These are phyloP conservation scores for Lasioglossum baleicum DNA, from an alignment of 1,140 invertebrate species.

Conservation along the genomic window DNA sequence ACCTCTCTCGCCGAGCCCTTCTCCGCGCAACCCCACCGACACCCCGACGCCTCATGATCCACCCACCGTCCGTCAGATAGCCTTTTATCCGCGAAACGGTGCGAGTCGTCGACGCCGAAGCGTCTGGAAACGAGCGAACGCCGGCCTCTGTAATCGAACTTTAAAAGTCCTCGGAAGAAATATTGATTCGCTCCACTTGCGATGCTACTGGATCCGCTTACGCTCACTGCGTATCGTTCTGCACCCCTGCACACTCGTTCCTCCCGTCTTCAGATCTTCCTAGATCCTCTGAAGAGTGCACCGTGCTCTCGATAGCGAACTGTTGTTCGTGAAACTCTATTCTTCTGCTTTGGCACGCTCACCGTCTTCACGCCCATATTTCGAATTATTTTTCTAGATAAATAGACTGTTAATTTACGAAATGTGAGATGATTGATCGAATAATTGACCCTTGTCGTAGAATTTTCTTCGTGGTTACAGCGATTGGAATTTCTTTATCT, in stretches of 20 bases:
- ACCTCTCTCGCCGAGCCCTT: background rate
- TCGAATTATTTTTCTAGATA: too few species aligned
- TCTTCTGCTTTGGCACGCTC: too few species aligned
- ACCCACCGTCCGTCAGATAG: background rate
- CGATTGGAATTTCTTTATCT: too few species aligned
- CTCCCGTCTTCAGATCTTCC: background rate
- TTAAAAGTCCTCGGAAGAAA: slow-evolving; percentile 37
- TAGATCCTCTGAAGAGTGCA: too few species aligned
- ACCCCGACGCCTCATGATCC: background rate
- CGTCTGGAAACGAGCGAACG: slow-evolving; percentile 28
- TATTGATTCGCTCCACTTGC: slow-evolving; percentile 46
- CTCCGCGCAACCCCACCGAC: background rate
- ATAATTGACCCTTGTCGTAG: too few species aligned
- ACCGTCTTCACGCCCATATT: too few species aligned
- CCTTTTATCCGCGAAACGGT: slow-evolving; percentile 19
- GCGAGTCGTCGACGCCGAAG: slow-evolving; percentile 25
- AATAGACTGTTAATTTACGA: too few species aligned
- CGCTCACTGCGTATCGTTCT: background rate
- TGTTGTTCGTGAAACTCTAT: too few species aligned
- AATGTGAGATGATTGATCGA: too few species aligned
- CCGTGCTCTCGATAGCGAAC: too few species aligned
- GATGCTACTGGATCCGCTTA: slow-evolving; percentile 22
- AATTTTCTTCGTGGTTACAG: too few species aligned
- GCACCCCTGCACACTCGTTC: background rate
- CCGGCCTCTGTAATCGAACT: slow-evolving; percentile 31